Evolutionary conservation across 2,113 vertebrate genomes (phyloP), one percentile per base, ranked within the genome.

Genomic region (Mugil cephalus): DNA sequence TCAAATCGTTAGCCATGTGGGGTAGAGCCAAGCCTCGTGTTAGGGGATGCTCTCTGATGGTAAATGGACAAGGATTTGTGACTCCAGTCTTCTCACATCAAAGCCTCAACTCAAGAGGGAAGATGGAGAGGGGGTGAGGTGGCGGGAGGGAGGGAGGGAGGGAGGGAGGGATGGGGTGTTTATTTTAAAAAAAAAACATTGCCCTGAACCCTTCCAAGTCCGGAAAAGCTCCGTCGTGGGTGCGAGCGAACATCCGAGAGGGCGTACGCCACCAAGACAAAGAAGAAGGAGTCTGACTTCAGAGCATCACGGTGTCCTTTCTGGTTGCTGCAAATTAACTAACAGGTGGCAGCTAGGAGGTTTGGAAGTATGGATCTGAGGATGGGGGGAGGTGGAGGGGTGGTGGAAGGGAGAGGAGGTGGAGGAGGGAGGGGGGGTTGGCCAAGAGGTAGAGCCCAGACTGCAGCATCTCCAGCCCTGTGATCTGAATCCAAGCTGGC

Each of bases 401-500:
- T 46, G 60, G 42, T 73, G 24, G 24, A 30, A 62, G 59, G n/a
- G 91, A 62, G 59, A 51, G 36, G 76, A 50, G 60, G 42, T 73
- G n/a, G n/a, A n/a, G 65, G 59, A 51, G 36, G 76, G 53, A n/a
- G 71, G 58, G 83, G 69, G 34, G 67, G 85, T 77, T 91, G 93
- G 93, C 93, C 93, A 89, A 92, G 92, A 94, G 93, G 92, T 94
- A 93, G 81, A 89, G 93, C 90, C 91, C 84, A 85, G 84, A 87
- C 90, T 91, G 88, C 82, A 87, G 89, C 86, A 83, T 92, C 92
- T 88, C 83, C 80, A 84, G 79, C 87, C 88, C 91, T 95, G 91
- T 94, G 93, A 95, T 94, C 93, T 81, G 69, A 80, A 88, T 94
- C 94, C 94, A 95, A 95, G 78, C 93, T 94, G 94, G 94, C 94